Base-by-base conservation (phyloP, 2,888 invertebrate species). In the Linnaemya vulpina region DNA sequence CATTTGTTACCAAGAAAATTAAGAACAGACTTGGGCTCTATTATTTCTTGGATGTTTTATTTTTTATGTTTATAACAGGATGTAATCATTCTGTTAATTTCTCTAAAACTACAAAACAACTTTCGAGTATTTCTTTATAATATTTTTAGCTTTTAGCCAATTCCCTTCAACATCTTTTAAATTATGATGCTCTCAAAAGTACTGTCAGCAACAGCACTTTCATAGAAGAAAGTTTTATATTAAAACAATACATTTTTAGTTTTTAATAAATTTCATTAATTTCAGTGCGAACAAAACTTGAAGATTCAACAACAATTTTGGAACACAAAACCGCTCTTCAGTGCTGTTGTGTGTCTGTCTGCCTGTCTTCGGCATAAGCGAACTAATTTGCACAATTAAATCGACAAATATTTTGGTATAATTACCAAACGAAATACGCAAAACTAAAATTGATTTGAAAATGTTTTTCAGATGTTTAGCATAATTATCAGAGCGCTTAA, bases 311-410 rank as follows among this genome's bases (percentile, higher is more conserved):
- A 75, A 63, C 13, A 53, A 43, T 51, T 53, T 51, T 38, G 0
- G 1, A 10, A 15, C 1, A 30, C 3, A 38, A 38, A 46, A 46
- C 22, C 58, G 7, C 15, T 51, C 20, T n/a, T n/a, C n/a, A n/a
- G n/a, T n/a, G n/a, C n/a, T 38, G 35, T 49, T 40, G 38, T 46
- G 46, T 46, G 46, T 25, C 10, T 20, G 17, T 25, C 43, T 38
- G 46, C 25, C 46, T 46, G 25, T 25, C 13, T n/a, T 11, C 40
- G n/a, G 4, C 22, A 49, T 46, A 65, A 63, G 2, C 35, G 17
- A 35, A 67, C 35, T 55, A 80, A 80, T 67, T 67, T 67, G 79
- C 73, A 73, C 73, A 73, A 80, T 73, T 73, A 73, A 49, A 73
- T 38, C 17, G 38, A 58, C 35, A 58, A 73, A 70, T 17, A 38